Evolutionary conservation across 2,113 vertebrate species (phyloP).

Genomic region (Hystrix cristata): DNA sequence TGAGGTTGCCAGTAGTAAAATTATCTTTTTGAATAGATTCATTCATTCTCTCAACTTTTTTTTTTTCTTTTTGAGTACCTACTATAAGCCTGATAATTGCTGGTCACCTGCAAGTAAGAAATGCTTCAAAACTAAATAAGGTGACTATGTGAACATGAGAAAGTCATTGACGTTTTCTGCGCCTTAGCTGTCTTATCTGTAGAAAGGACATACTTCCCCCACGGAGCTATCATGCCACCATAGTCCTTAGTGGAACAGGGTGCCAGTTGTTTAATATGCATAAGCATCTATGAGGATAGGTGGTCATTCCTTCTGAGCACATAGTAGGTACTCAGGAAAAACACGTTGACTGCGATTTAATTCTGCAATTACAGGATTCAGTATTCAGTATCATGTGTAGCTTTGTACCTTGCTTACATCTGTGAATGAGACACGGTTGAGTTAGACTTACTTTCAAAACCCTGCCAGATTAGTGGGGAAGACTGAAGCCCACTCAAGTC

Average conservation of each 20-base stretch:
- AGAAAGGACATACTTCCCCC: background rate
- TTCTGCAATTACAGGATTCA: background rate
- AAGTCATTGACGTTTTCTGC: background rate
- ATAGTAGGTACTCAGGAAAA: background rate
- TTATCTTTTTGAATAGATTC: slow-evolving; percentile 5
- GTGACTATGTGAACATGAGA: background rate
- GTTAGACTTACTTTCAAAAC: background rate
- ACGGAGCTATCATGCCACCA: background rate
- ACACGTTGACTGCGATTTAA: background rate
- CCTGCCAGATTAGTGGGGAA: background rate
- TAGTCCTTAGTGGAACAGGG: background rate
- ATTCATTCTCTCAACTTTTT: background rate
- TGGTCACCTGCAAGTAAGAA: background rate
- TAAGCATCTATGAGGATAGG: background rate
- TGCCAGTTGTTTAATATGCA: background rate
- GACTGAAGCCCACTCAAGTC: background rate
- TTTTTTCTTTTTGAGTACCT: background rate
- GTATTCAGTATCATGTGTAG: background rate
- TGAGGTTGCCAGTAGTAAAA: background rate
- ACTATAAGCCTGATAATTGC: background rate
- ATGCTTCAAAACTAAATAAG: background rate
- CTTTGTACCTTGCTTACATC: background rate
- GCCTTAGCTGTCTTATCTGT: too few species aligned
- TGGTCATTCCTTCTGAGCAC: background rate
- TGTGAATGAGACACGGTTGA: background rate